Conservation (phyloP, 2,888 invertebrate genomes). For the Coenonympha glycerion region DNA sequence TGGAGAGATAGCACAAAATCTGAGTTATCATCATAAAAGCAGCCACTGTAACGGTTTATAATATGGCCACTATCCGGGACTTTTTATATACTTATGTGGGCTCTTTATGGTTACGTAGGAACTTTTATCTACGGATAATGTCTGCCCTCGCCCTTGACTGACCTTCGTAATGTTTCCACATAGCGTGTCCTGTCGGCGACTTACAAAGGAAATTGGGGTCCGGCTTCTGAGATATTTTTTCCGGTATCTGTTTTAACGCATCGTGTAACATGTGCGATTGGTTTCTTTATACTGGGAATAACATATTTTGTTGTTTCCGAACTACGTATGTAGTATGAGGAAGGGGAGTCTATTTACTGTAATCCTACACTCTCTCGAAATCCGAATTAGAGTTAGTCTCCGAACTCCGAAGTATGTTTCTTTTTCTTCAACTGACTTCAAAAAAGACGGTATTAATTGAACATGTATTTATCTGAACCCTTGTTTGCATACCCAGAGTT, state of each 20-base stretch:
- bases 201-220: constrained; percentile 32
- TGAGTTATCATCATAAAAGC: constrained; percentile 26
- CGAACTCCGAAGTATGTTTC: too few species aligned
- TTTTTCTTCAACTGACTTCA: background rate
- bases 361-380: too few species aligned
- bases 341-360: too few species aligned
- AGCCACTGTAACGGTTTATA: constrained; percentile 22
- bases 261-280: background rate
- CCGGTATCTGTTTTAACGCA: constrained; percentile 10
- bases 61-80: constrained; percentile 24
- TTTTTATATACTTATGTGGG: constrained; percentile 28
- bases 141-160: constrained; percentile 33
- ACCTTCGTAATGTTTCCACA: constrained; percentile 31
- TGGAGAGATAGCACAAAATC: constrained; percentile 8
- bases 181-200: constrained; percentile 27
- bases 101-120: constrained; percentile 26
- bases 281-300: background rate
- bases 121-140: constrained; percentile 26
- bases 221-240: constrained; percentile 19
- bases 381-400: too few species aligned
- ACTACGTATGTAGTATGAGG: too few species aligned
- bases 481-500: too few species aligned
- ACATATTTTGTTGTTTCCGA: background rate
- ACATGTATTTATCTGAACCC: too few species aligned
- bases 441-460: too few species aligned